Evolutionary conservation across 2,888 invertebrate genomes (phyloP).

Genomic region (Phlogophora meticulosa): DNA sequence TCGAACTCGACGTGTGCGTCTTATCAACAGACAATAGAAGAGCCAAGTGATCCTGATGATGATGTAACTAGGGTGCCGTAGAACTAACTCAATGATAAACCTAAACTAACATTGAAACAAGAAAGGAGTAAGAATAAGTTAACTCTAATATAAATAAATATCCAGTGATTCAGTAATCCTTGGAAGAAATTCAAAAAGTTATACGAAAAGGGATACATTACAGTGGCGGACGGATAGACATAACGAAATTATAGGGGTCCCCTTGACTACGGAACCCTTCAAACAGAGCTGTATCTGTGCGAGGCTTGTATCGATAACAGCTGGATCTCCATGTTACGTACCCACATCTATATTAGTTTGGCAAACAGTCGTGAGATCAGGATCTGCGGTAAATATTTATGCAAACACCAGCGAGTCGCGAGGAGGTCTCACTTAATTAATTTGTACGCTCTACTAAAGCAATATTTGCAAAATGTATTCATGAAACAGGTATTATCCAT

Average conservation of each 20-base stretch:
- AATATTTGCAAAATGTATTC: slow-evolving; percentile 56
- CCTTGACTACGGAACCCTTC: slow-evolving; percentile 7
- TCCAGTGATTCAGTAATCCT: slow-evolving; percentile 2
- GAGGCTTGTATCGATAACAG: slow-evolving; percentile 42
- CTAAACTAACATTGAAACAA: neutral
- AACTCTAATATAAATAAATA: neutral
- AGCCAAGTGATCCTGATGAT: neutral
- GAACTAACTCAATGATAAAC: neutral
- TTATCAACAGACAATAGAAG: slow-evolving; percentile 16
- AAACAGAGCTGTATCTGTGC: slow-evolving; percentile 15
- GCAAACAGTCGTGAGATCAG: slow-evolving; percentile 40
- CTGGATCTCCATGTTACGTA: slow-evolving; percentile 25
- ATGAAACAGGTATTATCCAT: slow-evolving; percentile 37
- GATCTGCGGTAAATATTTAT: slow-evolving; percentile 42
- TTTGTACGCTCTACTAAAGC: slow-evolving; percentile 49
- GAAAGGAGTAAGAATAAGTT: neutral
- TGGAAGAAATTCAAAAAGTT: slow-evolving; percentile 29
- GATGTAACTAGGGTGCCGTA: neutral
- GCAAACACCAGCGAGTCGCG: slow-evolving; percentile 42
- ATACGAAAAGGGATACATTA: slow-evolving; percentile 9
- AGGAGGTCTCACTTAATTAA: slow-evolving; percentile 54
- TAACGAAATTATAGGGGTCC: slow-evolving; percentile 37
- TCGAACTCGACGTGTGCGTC: neutral
- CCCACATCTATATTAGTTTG: slow-evolving; percentile 47
- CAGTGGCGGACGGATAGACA: neutral